These are phyloP conservation scores for Cistogaster globosa DNA, from an alignment of 2,888 invertebrate species.

Conservation along the genomic window DNA sequence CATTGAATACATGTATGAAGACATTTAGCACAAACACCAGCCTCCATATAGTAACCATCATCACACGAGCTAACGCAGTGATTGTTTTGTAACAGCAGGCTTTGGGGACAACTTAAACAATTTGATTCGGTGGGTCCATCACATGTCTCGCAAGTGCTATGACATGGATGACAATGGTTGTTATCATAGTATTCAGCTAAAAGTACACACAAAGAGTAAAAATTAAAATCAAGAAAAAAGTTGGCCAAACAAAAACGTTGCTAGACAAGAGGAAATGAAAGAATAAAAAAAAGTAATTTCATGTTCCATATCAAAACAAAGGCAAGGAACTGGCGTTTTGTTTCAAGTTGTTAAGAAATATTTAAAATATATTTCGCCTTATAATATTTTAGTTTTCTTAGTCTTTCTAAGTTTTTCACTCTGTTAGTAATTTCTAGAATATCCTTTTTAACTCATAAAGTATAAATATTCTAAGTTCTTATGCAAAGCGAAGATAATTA, in stretches of 20 bases:
- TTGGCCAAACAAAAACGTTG: constrained; percentile 16
- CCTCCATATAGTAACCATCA: constrained; percentile 89
- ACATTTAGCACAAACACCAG: constrained; percentile 90
- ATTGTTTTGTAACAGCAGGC: constrained; percentile 88
- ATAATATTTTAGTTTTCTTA: no score
- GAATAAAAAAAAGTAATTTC: neutral
- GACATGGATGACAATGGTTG: constrained; percentile 89
- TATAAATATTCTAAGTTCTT: no score
- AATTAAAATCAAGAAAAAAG: constrained; percentile 32
- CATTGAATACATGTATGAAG: constrained; percentile 91
- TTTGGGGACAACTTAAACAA: constrained; percentile 90
- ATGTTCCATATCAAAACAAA: neutral
- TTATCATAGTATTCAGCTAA: constrained; percentile 90
- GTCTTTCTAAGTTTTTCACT: no score
- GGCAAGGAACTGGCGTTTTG: no score
- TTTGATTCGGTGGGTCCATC: constrained; percentile 89
- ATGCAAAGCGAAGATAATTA: no score
- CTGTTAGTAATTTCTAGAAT: no score
- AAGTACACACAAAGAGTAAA: constrained; percentile 74
- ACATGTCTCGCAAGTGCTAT: constrained; percentile 92
- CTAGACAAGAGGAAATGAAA: constrained; percentile 13
- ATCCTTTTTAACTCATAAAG: no score
- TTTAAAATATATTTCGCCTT: no score
- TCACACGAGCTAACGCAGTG: constrained; percentile 91
- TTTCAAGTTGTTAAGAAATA: no score